Base-by-base conservation (phyloP, 1,140 invertebrate genomes). In the Atta colombica region DNA sequence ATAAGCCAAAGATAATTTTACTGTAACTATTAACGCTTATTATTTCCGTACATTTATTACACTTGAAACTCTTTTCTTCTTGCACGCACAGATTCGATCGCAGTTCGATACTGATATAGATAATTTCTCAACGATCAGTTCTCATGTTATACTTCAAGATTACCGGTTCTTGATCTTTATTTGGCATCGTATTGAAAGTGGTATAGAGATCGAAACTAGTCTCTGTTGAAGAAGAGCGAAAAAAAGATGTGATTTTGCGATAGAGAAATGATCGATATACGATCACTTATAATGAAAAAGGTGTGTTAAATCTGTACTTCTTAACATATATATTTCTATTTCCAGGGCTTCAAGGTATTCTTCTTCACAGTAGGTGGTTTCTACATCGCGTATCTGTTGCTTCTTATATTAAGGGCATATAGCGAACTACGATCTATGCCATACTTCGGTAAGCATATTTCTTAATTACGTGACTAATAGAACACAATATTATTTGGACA, bases 341-440 rank as follows among this genome's bases (percentile, higher is more conserved):
- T 97, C 69, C 94, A 98, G 98, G 96, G 97, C 55, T 96, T 98
- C 87, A 98, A 99, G 95, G 96, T 98, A 68, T 98, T 98, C 93
- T 99, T 99, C 96, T 98, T 98, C 93, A 97, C 98, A 21, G 97
- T 98, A 91, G 97, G 98, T 86, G 97, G 97, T 61, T 93, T 99
- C 85, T 99, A 99, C 93, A 96, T 99, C 63, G 94, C 98, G 12
- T 99, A 99, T 95, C 95, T 99, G 71, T 91, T 98, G 1, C 96
- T 98, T 90, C 95, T 99, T 25, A 97, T 99, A 84, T 95, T 99
- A 28, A 97, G 97, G 92, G 98, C 99, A 2, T 99, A 99, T 93
- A 98, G 97, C 89, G 99, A 99, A 96, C 96, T 99, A 45, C 96
- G 98, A 92, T 98, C 98, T 12, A 99, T 99, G 99, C 98, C 98